These are phyloP conservation scores for Elgonia sp. DNA, from an alignment of 2,888 invertebrate species.

Conservation along the genomic window DNA sequence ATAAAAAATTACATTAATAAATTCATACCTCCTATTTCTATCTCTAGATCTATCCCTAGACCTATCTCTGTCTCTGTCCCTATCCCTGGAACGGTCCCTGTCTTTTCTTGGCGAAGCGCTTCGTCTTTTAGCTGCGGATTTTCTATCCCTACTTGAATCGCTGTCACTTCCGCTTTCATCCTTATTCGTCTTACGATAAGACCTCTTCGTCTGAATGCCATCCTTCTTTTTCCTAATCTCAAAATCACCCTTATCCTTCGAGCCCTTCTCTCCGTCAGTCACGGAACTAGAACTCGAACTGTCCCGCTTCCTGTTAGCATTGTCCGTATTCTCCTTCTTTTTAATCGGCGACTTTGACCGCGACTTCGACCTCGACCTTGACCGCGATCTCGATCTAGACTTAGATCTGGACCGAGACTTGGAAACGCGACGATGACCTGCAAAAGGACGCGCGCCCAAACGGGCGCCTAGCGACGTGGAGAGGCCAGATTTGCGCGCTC, in stretches of 20 bases:
- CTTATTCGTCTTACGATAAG: conserved; percentile 94
- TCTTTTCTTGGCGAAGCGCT: conserved; percentile 85
- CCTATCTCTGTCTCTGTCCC: conserved; percentile 86
- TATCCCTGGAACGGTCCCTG: conserved; percentile 85
- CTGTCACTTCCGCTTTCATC: conserved; percentile 91
- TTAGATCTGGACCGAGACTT: conserved; percentile 86
- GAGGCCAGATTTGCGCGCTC: conserved; percentile 87
- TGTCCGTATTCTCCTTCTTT: conserved; percentile 81
- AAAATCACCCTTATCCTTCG: conserved; percentile 89
- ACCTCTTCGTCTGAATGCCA: conserved; percentile 95
- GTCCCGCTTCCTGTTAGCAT: conserved; percentile 80
- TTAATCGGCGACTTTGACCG: conserved; percentile 85
- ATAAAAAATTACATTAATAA: too few relatives aligned
- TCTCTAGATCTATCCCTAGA: conserved; percentile 82
- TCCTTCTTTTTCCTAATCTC: conserved; percentile 93
- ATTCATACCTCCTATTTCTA: conserved; percentile 83
- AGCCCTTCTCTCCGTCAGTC: conserved; percentile 83
- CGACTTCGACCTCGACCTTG: conserved; percentile 83
- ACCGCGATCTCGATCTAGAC: conserved; percentile 84
- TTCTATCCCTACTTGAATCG: conserved; percentile 88
- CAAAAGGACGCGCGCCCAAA: conserved; percentile 82
- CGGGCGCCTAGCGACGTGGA: conserved; percentile 86
- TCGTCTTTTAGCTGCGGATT: conserved; percentile 84
- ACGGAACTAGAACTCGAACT: conserved; percentile 82
- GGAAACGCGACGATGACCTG: conserved; percentile 73